Evolutionary conservation across 30 jellyfish, hydroid and myxozoan species (phyloP), one percentile per base, ranked within the genome.

Genomic region (Aurelia sp.): DNA sequence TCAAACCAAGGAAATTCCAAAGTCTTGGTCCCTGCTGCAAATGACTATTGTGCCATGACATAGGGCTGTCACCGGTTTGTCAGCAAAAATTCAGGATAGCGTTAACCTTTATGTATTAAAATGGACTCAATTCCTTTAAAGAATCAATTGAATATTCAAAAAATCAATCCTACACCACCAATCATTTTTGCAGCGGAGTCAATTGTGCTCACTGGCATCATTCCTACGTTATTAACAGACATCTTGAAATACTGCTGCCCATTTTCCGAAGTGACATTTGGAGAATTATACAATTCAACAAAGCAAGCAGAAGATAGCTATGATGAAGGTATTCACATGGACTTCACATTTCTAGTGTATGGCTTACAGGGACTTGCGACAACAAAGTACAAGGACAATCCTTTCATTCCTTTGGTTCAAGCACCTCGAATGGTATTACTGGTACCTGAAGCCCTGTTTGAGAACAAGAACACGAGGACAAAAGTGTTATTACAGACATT

Each of bases 351-450:
- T 63, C 98, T 97, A 0, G 73, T 93, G 18, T 93, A 93, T 73
- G 98, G 96, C 6, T 79, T 93, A 6, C 86, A 93, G 11, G 98
- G 98, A 31, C 47, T 62, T 44, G 66, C 76, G 5, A 88, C 98
- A 12, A 74, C 27, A 13, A 65, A 48, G 37, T 93, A 72, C 71
- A 93, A 88, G 73, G 98, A 88, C 73, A 81, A 61, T 75, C 98
- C 98, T 9, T 83, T 93, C 71, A 78, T 93, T 4, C 92, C 98
- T 12, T 23, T 93, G 71, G 98, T 93, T 47, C 89, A 94, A 66
- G 97, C 98, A 1, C 98, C 98, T 11, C 86, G 95, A 17, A 64
- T 93, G 77, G 94, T 93, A n/a, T 86, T 93, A 16, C 69, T 93
- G 22, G 98, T 93, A 15, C 97, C 97, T 41, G 96, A 93, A 16